Evolutionary conservation across 1,140 invertebrate genomes (phyloP).

Genomic region (Oreohelix idahoensis): DNA sequence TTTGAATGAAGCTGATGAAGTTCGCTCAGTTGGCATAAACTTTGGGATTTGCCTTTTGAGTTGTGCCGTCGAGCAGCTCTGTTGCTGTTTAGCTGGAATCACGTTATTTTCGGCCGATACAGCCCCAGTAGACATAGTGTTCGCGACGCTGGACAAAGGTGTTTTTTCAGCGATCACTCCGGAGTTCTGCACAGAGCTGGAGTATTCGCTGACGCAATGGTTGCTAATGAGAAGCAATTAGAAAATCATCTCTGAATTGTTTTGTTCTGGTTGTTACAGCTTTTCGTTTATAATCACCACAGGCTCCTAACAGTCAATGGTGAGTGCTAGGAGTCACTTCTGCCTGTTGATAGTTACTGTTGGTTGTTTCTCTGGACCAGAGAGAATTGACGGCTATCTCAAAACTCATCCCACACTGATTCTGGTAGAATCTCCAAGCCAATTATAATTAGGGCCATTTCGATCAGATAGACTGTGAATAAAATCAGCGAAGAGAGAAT

Average conservation of each 20-base stretch:
- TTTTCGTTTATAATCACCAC: neutral
- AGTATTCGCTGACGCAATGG: too few relatives aligned
- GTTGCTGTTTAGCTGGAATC: too few relatives aligned
- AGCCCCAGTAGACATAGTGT: neutral
- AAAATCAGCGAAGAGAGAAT: conserved; percentile 33
- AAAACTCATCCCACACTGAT: conserved; percentile 24
- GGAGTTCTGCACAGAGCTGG: neutral
- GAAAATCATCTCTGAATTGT: neutral
- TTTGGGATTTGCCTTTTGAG: neutral
- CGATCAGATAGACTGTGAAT: conserved; percentile 24
- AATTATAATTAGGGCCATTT: conserved; percentile 37
- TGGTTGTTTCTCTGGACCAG: neutral
- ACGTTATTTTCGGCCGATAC: too few relatives aligned
- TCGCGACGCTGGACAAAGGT: neutral
- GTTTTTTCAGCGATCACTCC: neutral
- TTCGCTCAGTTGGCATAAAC: conserved; percentile 15
- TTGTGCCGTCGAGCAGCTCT: too few relatives aligned
- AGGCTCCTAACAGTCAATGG: neutral
- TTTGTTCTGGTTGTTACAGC: neutral
- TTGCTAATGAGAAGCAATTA: too few relatives aligned
- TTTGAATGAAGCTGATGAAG: conserved; percentile 19
- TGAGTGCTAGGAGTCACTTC: neutral
- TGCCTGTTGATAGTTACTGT: neutral
- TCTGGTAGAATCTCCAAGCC: conserved; percentile 35
- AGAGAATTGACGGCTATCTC: conserved; percentile 1